Evolutionary conservation across 2,888 invertebrate species (phyloP).

Genomic region (Xestia rhomboidea): DNA sequence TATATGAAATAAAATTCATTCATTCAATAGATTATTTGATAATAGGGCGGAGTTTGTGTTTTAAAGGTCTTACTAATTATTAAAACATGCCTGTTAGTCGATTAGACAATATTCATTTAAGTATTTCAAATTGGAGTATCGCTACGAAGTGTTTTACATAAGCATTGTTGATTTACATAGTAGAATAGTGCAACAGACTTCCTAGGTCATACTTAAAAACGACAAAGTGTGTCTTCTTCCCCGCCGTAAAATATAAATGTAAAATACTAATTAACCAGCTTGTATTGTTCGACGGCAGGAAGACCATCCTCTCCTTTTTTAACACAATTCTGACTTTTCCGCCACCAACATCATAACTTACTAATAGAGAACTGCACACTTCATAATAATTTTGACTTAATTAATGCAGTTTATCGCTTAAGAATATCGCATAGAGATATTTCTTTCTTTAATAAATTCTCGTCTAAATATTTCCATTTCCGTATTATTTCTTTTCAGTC

Average conservation of each 20-base stretch:
- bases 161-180: not conserved
- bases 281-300: not conserved
- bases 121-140: not conserved
- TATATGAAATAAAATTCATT: not conserved
- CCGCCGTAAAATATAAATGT: not conserved
- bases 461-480: slow-evolving; percentile 1
- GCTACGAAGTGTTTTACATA: not conserved
- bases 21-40: not conserved
- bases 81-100: too few species aligned
- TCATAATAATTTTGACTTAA: not conserved
- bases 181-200: not conserved
- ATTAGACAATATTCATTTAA: too few species aligned
- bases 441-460: slow-evolving; percentile 12
- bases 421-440: not conserved
- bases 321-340: not conserved
- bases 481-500: slow-evolving; percentile 24
- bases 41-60: not conserved
- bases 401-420: too few species aligned
- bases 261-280: not conserved
- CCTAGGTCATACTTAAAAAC: not conserved
- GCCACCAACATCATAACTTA: not conserved
- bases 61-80: not conserved
- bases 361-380: not conserved
- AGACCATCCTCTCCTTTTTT: not conserved
- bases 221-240: not conserved